Base-by-base conservation (phyloP, 2,113 vertebrate genomes). In the Pogona vitticeps region DNA sequence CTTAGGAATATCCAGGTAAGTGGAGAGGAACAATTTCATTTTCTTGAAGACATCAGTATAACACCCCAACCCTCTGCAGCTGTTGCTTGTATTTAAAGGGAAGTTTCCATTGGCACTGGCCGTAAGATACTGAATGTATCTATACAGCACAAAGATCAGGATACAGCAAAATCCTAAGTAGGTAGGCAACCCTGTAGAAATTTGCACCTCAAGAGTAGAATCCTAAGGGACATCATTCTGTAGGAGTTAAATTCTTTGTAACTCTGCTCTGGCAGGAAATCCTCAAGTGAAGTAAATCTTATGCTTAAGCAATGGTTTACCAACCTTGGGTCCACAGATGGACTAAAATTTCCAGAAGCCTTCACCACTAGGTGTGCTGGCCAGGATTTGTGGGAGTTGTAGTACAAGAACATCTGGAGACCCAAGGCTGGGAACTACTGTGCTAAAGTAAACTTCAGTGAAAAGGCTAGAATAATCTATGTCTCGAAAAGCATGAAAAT, bases 391-490 rank as follows among this genome's bases (percentile, higher is more conserved):
- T 52, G 46, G 46, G 46, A 52, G 46, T 52, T 52, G 46, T 52
- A 52, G 46, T 52, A 52, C 46, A 52, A 52, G 46, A 52, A 52
- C 46, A 52, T 52, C 46, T 52, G 46, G 46, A 52, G 46, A 52
- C 46, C 10, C 5, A 52, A 52, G 46, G 46, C 46, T 52, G 46
- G 46, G 46, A 52, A 52, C 46, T 52, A 52, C 5, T 52, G 46
- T 52, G 76, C 46, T 58, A 1, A 14, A 31, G 28, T 18, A 18
- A 77, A 77, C 52, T 12, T 58, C 21, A 46, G 82, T 90, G 86
- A 84, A 72, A 76, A 88, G 85, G 77, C 88, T 82, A 93, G 65
- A 68, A 12, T 68, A 68, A 68, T 7, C 26, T 31, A 8, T 31
- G 13, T 31, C 12, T 68, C 13, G 65, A 31, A 8, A 31, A 31